Evolutionary conservation across 1,140 invertebrate species (phyloP), one percentile per base, ranked within the genome.

Genomic region (Pseudomyrmex concolor): DNA sequence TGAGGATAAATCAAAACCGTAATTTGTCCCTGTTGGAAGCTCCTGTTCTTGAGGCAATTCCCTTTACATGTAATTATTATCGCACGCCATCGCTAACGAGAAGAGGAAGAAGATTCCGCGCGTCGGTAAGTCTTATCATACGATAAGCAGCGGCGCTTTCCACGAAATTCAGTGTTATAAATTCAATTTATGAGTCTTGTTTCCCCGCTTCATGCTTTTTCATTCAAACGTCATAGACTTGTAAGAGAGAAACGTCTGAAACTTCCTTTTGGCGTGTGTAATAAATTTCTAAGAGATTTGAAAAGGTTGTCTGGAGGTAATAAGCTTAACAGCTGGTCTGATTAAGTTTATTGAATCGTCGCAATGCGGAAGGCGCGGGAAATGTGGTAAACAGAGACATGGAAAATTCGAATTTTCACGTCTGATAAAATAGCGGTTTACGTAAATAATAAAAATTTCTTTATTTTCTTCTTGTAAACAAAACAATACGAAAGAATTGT

Each of bases 111-210:
- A 78, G 51, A 59, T 68, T 57, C 8, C 12, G 34, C 17, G 34
- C 17, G 3, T 2, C 1, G n/a, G n/a, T 59, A 50, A 71, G 13
- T 80, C 43, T 50, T 34, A 1, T 77, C 4, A 77, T 50, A 45
- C 8, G n/a, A 1, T 63, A 74, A 74, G 60, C 64, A 78, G 59
- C 43, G 63, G 8, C 1, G 25, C 13, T 68, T n/a, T 50, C 25
- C 9, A 2, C 19, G 54, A 4, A 43, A 62, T 77, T 34, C 34
- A 34, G 51, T 22, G 0, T 83, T 86, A 25, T 13, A 55, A 76
- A 87, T 86, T 86, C 43, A 86, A 76, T 68, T 76, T 86, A 81
- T 55, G 19, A 74, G 22, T 72, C 68, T 59, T 19, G 34, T 17
- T 67, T 9, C 5, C 12, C 12, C 12, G 15, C 43, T 10, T 17